Evolutionary conservation across 2,888 invertebrate genomes (phyloP), one percentile per base, ranked within the genome.

Genomic region (Serripes groenlandicus): DNA sequence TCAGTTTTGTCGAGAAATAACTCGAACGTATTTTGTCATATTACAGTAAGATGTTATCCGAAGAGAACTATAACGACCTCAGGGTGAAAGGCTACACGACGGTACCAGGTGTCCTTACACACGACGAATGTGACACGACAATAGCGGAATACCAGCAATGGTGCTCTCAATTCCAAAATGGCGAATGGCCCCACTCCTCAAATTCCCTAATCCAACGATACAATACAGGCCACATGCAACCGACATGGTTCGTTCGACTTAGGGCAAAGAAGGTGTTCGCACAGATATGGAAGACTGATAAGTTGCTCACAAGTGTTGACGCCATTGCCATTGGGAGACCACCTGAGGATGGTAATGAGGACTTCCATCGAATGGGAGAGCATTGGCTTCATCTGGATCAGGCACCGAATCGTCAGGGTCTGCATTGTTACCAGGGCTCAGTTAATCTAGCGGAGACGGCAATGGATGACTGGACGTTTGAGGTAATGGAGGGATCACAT

Each of bases 311-410:
- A 11, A 93, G 92, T 72, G 64, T 91, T 69, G 93, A 93, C 60
- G 92, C 92, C 26, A 88, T 93, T 21, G 91, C 93, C 9, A 91
- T 93, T 37, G 92, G 92, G 0, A 88, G 91, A 1, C 93, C 93
- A 4, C 92, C 93, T 0, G 93, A 93, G 80, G 74, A 85, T 5
- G 89, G 92, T 0, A 75, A 88, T 30, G 91, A 90, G 54, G 54
- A 37, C 9, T 91, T 91, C 64, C 75, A 84, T 34, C 28, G 32
- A 3, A 76, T 69, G 0, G 87, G 87, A 3, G 62, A 84, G 9
- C 87, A 85, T 42, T 92, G 91, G 91, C 83, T 93, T 21, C 93
- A 93, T 78, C 66, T 88, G 30, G 93, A 73, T n/a, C 73, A 73
- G 37, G 1, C 1, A 11, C 81, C 88, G 4, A 75, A 83, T 2